Conservation (phyloP, 2,888 invertebrate species). For the Palloptera scutellata region DNA sequence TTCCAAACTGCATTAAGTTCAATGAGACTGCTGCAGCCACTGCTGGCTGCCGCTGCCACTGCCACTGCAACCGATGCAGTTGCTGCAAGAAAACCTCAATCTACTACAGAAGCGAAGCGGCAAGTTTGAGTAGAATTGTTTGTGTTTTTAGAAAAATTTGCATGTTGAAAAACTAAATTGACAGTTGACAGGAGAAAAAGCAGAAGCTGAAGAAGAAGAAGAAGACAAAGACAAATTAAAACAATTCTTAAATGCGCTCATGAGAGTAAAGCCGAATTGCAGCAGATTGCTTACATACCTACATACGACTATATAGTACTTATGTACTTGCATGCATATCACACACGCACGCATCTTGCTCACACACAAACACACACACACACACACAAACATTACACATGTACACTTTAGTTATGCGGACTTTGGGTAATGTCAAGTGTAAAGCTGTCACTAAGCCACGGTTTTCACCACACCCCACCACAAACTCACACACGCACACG, state of each 20-base stretch:
- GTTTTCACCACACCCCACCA: conserved; percentile 23
- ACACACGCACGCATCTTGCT: conserved; percentile 9
- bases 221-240: conserved; percentile 5
- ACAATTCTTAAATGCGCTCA: too few species aligned
- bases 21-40: conserved; percentile 8
- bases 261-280: not conserved
- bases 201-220: conserved; percentile 14
- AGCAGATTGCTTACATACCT: not conserved
- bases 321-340: not conserved
- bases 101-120: not conserved
- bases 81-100: not conserved
- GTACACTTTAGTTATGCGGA: not conserved
- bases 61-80: not conserved
- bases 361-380: conserved; percentile 16
- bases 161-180: conserved; percentile 36
- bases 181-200: conserved; percentile 37
- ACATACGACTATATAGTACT: too few species aligned
- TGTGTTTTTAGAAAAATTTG: conserved; percentile 5
- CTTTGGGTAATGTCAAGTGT: conserved; percentile 43
- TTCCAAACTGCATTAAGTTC: conserved; percentile 22
- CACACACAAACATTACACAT: not conserved
- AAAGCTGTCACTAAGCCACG: conserved; percentile 35
- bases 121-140: conserved; percentile 12
- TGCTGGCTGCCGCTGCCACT: not conserved
- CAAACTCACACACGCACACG: conserved; percentile 24